These are phyloP conservation scores for Dasyurus viverrinus DNA, from an alignment of 2,113 vertebrate genomes.

Conservation along the genomic window DNA sequence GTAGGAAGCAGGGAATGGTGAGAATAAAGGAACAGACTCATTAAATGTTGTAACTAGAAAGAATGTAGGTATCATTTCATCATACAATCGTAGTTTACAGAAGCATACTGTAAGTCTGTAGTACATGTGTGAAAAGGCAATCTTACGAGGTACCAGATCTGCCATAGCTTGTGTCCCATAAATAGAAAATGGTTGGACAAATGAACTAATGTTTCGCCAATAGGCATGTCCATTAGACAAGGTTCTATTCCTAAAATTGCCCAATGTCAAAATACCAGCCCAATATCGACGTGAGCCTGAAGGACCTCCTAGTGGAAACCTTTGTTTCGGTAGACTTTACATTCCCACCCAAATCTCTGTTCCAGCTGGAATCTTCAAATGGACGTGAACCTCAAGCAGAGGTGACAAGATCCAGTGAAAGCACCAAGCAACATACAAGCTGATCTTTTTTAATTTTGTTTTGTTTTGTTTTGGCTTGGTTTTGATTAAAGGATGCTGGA, in stretches of 20 bases:
- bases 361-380: background rate
- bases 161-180: background rate
- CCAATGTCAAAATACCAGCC: background rate
- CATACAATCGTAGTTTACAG: background rate
- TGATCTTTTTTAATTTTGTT: too few relatives aligned
- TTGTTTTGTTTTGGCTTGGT: too few relatives aligned
- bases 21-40: background rate
- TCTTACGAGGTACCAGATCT: background rate
- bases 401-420: background rate
- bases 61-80: background rate
- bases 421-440: background rate
- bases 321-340: background rate
- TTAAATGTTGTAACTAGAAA: background rate
- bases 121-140: background rate
- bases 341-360: background rate
- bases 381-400: background rate
- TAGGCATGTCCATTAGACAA: background rate
- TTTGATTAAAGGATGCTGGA: background rate
- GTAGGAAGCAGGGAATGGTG: background rate
- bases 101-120: background rate
- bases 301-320: background rate
- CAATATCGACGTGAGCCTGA: background rate
- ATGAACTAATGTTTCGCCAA: background rate
- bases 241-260: background rate
- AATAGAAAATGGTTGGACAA: background rate